These are phyloP conservation scores for Nymphalis urticae DNA, from an alignment of 2,888 invertebrate species.

Conservation along the genomic window DNA sequence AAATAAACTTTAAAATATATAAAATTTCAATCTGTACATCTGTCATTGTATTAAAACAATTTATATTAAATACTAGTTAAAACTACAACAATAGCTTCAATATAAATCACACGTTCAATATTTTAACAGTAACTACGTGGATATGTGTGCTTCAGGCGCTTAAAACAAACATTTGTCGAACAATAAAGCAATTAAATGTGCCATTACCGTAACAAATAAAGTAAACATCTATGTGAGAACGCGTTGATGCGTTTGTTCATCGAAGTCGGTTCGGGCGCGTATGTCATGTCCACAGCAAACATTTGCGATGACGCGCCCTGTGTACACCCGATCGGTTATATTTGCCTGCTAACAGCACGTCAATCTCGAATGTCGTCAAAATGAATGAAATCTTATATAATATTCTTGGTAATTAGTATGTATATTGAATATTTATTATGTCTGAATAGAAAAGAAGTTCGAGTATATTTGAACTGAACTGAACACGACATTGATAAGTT, in stretches of 20 bases:
- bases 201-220: slow-evolving; percentile 72
- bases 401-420: neutral
- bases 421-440: neutral
- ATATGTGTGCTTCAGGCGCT: slow-evolving; percentile 13
- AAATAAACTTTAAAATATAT: too few species aligned
- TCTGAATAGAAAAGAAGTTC: neutral
- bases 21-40: too few species aligned
- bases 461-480: too few species aligned
- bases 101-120: neutral
- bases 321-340: slow-evolving; percentile 54
- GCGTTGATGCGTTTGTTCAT: slow-evolving; percentile 48
- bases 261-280: slow-evolving; percentile 44
- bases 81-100: too few species aligned
- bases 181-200: slow-evolving; percentile 59
- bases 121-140: slow-evolving; percentile 5
- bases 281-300: slow-evolving; percentile 53
- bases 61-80: too few species aligned
- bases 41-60: too few species aligned
- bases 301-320: slow-evolving; percentile 63
- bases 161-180: slow-evolving; percentile 30
- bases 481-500: too few species aligned
- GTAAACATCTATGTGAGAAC: slow-evolving; percentile 58
- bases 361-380: slow-evolving; percentile 39
- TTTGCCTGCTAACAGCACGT: slow-evolving; percentile 54
- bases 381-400: slow-evolving; percentile 13